These are phyloP conservation scores for Falco biarmicus DNA, from an alignment of 2,797 vertebrate species.

Conservation along the genomic window DNA sequence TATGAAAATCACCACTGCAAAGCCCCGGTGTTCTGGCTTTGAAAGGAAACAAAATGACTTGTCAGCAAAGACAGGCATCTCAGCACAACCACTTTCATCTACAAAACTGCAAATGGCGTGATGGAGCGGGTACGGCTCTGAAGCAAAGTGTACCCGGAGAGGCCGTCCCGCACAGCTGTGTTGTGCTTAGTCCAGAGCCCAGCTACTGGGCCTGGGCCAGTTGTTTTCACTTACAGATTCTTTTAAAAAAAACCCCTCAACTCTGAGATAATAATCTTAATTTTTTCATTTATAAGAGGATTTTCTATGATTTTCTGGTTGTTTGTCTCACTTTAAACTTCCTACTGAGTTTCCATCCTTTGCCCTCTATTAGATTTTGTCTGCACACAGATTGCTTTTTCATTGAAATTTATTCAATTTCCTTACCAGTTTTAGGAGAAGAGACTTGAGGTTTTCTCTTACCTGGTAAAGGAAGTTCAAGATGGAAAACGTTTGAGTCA, in stretches of 20 bases:
- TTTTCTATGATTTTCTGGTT: not conserved
- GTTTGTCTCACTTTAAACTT: not conserved
- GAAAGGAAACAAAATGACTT: not conserved
- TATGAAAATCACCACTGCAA: not conserved
- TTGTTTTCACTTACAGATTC: not conserved
- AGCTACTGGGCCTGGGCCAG: fast-evolving
- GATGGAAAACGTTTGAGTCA: not conserved
- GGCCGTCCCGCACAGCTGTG: not conserved
- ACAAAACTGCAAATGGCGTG: not conserved
- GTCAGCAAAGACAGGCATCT: not conserved
- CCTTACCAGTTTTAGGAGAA: not conserved
- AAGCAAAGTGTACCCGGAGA: not conserved
- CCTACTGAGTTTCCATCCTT: not conserved
- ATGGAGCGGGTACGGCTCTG: not conserved
- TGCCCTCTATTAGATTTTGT: not conserved
- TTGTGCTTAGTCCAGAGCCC: not conserved
- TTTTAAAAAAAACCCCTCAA: not conserved
- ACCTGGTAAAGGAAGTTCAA: not conserved
- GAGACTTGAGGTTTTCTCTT: not conserved
- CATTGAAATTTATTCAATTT: not conserved
- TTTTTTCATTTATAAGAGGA: not conserved
- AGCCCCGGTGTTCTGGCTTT: not conserved
- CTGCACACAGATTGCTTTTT: not conserved
- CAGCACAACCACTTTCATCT: not conserved
- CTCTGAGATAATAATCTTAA: not conserved